phyloP scores from a whole-genome alignment of 1,140 invertebrate genomes.

The Frieseomelitta varia region DNA sequence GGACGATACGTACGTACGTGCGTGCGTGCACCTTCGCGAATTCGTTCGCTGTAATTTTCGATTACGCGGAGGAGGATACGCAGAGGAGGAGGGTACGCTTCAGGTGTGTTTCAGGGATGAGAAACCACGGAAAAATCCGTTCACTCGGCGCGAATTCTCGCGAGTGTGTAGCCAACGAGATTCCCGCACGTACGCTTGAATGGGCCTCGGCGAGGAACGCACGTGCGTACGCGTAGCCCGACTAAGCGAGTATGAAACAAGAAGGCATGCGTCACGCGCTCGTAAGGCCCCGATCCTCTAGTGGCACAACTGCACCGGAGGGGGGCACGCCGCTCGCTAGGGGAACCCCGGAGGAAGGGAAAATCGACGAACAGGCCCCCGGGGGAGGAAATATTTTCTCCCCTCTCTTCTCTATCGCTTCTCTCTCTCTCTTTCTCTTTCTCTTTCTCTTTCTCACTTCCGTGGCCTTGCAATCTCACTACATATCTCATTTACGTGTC shows the following conservation, averaged over 20 bases:
- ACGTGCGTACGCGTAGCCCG: conserved; percentile 60
- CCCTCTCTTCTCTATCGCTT: neutral
- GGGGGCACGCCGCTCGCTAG: conserved; percentile 29
- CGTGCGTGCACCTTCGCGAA: neutral
- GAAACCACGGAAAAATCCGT: neutral
- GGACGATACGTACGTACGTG: no score
- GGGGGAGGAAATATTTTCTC: conserved; percentile 46
- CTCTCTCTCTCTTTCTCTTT: neutral
- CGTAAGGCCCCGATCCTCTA: conserved; percentile 61
- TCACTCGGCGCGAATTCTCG: neutral
- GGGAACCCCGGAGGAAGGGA: conserved; percentile 25
- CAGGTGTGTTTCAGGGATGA: neutral
- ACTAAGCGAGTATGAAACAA: conserved; percentile 64
- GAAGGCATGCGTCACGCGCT: conserved; percentile 67
- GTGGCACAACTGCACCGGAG: conserved; percentile 43
- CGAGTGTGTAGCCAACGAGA: neutral
- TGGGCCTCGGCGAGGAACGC: conserved; percentile 28
- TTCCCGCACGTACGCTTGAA: conserved; percentile 44
- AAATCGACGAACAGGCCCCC: conserved; percentile 45
- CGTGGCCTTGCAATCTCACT: neutral
- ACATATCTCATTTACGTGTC: conserved; percentile 9
- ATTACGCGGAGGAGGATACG: neutral
- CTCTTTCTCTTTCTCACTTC: neutral
- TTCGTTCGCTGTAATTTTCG: neutral
- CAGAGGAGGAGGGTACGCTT: no score